Conservation (phyloP, 2,113 vertebrate genomes). For the Ceuthmochares aereus region DNA sequence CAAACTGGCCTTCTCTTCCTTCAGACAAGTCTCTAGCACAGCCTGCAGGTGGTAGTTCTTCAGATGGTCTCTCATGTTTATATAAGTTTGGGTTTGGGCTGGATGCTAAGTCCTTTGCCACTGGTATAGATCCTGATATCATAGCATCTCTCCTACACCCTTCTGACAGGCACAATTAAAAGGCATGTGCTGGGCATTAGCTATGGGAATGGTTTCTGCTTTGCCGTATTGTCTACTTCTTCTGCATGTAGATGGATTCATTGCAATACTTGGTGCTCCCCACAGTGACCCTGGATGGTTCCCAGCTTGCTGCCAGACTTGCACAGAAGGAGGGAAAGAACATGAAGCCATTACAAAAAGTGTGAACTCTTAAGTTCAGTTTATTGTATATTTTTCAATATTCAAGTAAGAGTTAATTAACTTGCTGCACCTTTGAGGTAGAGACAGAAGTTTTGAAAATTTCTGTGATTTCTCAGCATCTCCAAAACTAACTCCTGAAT, state of each 20-base stretch:
- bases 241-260: not conserved
- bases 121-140: not conserved
- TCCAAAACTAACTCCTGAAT: not conserved
- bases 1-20: not conserved
- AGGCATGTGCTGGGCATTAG: not conserved
- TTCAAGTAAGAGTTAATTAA: not conserved
- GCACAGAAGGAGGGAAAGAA: not conserved
- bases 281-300: not conserved
- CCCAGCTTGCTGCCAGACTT: not conserved
- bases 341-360: not conserved
- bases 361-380: not conserved
- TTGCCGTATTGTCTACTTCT: not conserved
- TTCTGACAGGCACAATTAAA: not conserved
- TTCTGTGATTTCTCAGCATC: not conserved
- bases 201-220: not conserved
- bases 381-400: not conserved
- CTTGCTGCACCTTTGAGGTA: not conserved
- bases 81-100: not conserved
- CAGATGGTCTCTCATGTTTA: not conserved
- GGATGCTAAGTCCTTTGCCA: not conserved
- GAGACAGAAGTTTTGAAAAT: not conserved
- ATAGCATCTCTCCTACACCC: not conserved
- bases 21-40: not conserved
- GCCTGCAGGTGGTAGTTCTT: not conserved
- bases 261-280: accelerated